A percentile compares a stretch with the other conserved stretches of the same genome.
Conservation (phyloP, 2,888 invertebrate species). For the Caenorhabditis imperialis region DNA sequence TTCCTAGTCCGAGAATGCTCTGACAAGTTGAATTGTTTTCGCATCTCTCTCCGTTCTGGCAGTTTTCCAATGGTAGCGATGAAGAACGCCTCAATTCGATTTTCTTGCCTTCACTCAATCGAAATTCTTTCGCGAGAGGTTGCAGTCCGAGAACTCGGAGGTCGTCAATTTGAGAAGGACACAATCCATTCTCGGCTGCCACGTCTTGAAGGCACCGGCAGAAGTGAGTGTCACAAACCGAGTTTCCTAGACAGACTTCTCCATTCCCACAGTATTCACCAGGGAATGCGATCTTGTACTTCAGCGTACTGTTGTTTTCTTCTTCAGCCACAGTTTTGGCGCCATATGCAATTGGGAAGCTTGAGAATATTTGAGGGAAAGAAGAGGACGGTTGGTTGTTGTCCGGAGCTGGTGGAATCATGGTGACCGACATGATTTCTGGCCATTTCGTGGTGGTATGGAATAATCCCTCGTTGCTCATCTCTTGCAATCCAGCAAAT, state of each 20-base stretch:
- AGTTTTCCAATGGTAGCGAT: constrained; percentile 66
- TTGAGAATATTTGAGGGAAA: constrained; percentile 47
- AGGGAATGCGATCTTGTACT: constrained; percentile 66
- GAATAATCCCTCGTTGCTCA: constrained; percentile 43
- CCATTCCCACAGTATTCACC: constrained; percentile 73
- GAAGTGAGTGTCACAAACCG: constrained; percentile 67
- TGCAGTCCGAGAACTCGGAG: constrained; percentile 33
- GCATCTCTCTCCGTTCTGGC: constrained; percentile 66
- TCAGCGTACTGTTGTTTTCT: constrained; percentile 35
- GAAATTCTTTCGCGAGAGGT: constrained; percentile 29
- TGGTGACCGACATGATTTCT: constrained; percentile 38
- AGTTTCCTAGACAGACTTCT: constrained; percentile 69
- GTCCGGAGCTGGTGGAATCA: constrained; percentile 38
- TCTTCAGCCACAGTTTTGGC: constrained; percentile 56
- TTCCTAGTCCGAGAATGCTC: constrained; percentile 64
- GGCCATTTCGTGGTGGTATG: constrained; percentile 52
- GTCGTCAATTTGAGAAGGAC: constrained; percentile 54
- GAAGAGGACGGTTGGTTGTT: constrained; percentile 20
- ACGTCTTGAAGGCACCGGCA: constrained; percentile 72
- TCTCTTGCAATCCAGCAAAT: constrained; percentile 35
- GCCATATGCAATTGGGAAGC: constrained; percentile 55
- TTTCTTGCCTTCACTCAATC: constrained; percentile 42
- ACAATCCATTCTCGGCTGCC: constrained; percentile 68
- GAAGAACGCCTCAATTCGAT: constrained; percentile 41
- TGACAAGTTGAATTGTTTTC: constrained; percentile 68